phyloP scores from a whole-genome alignment of 2,888 invertebrate species.

The Drosophila longiperda region DNA sequence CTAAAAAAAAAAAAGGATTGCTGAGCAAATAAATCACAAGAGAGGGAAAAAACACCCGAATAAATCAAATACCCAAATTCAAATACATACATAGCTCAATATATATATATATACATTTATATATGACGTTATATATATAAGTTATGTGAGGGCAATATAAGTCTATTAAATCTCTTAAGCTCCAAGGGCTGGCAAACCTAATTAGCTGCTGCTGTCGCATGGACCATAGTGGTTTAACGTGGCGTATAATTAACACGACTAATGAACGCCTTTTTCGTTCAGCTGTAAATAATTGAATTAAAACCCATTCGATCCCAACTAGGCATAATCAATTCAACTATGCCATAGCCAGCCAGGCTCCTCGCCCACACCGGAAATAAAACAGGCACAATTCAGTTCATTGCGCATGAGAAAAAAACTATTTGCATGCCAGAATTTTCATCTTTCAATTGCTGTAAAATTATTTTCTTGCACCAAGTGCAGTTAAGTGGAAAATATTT shows the following conservation, averaged over 20 bases:
- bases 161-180: slow-evolving; percentile 48
- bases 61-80: slow-evolving; percentile 28
- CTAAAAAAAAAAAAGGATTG: slow-evolving; percentile 18
- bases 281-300: slow-evolving; percentile 75
- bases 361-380: neutral
- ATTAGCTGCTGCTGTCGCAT: slow-evolving; percentile 45
- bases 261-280: slow-evolving; percentile 64
- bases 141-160: slow-evolving; percentile 20
- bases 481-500: slow-evolving; percentile 66
- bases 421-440: slow-evolving; percentile 34
- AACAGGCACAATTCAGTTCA: slow-evolving; percentile 26
- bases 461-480: slow-evolving; percentile 32
- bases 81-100: slow-evolving; percentile 1
- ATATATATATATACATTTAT: neutral
- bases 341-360: slow-evolving; percentile 20
- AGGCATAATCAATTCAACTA: slow-evolving; percentile 60
- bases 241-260: slow-evolving; percentile 79
- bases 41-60: slow-evolving; percentile 22
- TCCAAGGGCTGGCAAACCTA: slow-evolving; percentile 40
- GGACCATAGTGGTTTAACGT: slow-evolving; percentile 54
- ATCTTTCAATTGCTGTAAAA: slow-evolving; percentile 31
- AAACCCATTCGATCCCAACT: slow-evolving; percentile 51
- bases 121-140: neutral
- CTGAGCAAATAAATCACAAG: slow-evolving; percentile 55
- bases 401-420: slow-evolving; percentile 37